Evolutionary conservation across 2,888 invertebrate genomes (phyloP).

Genomic region (Calameuta idolon): DNA sequence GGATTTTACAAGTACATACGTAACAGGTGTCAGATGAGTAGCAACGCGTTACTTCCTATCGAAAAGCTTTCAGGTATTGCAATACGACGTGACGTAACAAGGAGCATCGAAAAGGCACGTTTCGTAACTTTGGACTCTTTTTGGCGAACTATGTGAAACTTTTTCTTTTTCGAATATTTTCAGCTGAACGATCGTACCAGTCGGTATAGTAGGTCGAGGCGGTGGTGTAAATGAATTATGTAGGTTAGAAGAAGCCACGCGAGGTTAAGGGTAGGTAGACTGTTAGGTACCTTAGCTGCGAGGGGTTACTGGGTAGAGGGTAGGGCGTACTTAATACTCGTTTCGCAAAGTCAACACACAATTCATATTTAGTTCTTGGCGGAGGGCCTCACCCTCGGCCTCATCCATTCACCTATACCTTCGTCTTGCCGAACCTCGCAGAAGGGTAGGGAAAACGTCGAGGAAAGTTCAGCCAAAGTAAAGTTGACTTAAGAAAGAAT

Average conservation of each 20-base stretch:
- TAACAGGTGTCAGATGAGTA: conserved; percentile 21
- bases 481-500: conserved; percentile 37
- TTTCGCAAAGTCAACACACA: conserved; percentile 41
- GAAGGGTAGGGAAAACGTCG: conserved; percentile 11
- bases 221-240: conserved; percentile 32
- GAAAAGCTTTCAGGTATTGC: not conserved
- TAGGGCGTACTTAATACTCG: conserved; percentile 39
- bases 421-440: not conserved
- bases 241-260: conserved; percentile 28
- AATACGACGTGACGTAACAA: not conserved
- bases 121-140: not conserved
- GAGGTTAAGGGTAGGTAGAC: conserved; percentile 25
- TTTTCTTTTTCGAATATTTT: not conserved
- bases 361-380: conserved; percentile 37
- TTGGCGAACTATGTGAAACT: not conserved
- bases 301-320: not conserved
- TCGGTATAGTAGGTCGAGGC: conserved; percentile 19
- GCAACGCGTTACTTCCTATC: not conserved
- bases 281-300: conserved; percentile 23
- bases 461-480: conserved; percentile 35
- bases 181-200: conserved; percentile 18
- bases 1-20: conserved; percentile 5
- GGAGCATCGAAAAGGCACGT: not conserved
- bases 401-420: not conserved
- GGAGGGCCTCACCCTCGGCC: not conserved